Conservation (phyloP, 2,888 invertebrate genomes). For the Ommatoiulus sabulosus region DNA sequence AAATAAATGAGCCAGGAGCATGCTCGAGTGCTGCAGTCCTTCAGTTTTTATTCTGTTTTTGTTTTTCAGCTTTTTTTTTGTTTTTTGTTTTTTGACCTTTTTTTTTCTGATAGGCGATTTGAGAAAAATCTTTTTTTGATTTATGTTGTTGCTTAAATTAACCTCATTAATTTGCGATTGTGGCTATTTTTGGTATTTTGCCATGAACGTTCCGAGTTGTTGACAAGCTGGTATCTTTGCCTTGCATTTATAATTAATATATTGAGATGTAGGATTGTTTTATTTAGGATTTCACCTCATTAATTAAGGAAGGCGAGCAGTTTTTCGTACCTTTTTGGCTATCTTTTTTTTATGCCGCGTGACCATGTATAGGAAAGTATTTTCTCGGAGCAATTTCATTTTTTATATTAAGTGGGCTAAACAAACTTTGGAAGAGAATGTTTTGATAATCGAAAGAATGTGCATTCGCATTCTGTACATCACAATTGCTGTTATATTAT, state of each 20-base stretch:
- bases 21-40: constrained; percentile 19
- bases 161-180: constrained; percentile 48
- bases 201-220: constrained; percentile 15
- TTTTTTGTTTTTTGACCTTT: constrained; percentile 14
- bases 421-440: neutral
- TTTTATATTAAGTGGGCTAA: neutral
- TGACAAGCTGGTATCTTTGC: constrained; percentile 26
- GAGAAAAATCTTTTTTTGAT: constrained; percentile 12
- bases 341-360: neutral
- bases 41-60: constrained; percentile 23
- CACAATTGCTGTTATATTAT: too few species aligned
- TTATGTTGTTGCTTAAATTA: constrained; percentile 39
- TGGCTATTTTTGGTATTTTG: constrained; percentile 44
- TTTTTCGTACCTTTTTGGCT: neutral
- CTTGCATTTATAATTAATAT: constrained; percentile 32
- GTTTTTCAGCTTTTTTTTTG: neutral
- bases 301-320: constrained; percentile 31
- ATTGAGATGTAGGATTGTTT: constrained; percentile 14
- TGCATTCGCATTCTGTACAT: too few species aligned
- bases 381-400: neutral
- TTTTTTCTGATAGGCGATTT: neutral
- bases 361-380: neutral
- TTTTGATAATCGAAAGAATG: too few species aligned
- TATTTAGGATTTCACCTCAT: constrained; percentile 45
- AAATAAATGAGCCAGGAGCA: constrained; percentile 32